Evolutionary conservation across 2,113 vertebrate species (phyloP), one percentile per base, ranked within the genome.

Genomic region (Crotalus horridus): DNA sequence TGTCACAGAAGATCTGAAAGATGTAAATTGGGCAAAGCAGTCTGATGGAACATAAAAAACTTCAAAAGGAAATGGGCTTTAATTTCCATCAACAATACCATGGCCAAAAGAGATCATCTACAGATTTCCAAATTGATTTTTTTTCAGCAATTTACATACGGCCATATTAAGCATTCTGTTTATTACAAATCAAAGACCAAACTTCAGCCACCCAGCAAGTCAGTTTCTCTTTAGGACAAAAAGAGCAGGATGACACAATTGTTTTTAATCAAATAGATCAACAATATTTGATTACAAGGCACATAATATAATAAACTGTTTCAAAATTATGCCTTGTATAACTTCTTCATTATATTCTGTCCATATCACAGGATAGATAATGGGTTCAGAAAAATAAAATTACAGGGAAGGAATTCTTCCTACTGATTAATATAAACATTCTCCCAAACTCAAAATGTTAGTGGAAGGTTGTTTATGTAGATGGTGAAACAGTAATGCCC

Each of bases 101-200:
- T 93, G 23, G 89, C 85, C 88, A 96, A 89, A n/a, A 95, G 81
- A 96, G 94, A 87, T 33, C 15, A 93, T 93, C 92, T 89, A 95
- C 92, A 96, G 58, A 97, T 95, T 95, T 96, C 96, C 95, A 97
- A 97, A 93, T 90, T 88, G 94, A 94, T 93, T 94, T 92, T 91
- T 91, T 54, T 95, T 59, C 95, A 95, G 55, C 89, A 53, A 94
- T 92, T 91, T 58, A 95, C 92, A 95, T 95, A 20, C 26, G 39
- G 74, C 89, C 89, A 89, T 23, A 39, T 56, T 39, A 88, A 88
- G 53, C 29, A 55, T 17, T 54, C 87, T 88, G 48, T 20, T 88
- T 88, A 39, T 56, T 89, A 23, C 87, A 89, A 56, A 89, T 59
- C 21, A 43, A 89, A 89, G 58, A 58, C 53, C 87, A 56, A 56